These are phyloP conservation scores for Clupea harengus DNA, from an alignment of 2,113 vertebrate species.

Conservation along the genomic window DNA sequence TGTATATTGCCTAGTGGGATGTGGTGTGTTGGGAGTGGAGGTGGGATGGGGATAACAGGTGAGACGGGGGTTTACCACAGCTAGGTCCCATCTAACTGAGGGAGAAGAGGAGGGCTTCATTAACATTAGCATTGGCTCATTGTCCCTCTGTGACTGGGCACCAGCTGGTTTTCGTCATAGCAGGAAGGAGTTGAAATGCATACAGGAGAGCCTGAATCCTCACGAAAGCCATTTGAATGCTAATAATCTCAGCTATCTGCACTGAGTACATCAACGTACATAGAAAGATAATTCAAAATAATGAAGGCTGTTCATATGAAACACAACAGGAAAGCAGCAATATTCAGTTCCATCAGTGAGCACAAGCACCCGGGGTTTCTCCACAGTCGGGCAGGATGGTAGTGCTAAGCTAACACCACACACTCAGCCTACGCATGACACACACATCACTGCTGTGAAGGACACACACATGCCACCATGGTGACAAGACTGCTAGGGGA, in stretches of 20 bases:
- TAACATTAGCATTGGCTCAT: neutral
- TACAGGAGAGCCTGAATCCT: no score
- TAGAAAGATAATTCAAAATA: no score
- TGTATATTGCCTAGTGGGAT: no score
- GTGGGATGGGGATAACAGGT: neutral
- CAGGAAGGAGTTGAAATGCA: no score
- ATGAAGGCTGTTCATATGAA: no score
- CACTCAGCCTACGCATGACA: neutral
- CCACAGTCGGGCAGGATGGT: neutral
- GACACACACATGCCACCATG: neutral
- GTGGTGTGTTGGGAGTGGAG: neutral
- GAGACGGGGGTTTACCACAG: neutral
- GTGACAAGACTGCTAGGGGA: neutral
- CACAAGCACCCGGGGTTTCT: neutral
- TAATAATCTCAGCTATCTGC: no score
- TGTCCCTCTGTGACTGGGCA: slow-evolving; percentile 3
- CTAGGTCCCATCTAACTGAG: neutral
- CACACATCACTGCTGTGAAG: slow-evolving; percentile 1
- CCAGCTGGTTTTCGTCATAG: neutral
- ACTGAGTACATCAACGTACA: no score
- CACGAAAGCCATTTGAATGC: no score
- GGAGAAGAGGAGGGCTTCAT: neutral
- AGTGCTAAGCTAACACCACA: neutral
- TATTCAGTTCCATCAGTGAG: neutral
- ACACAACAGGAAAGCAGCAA: no score